Percentiles rank a stretch among this genome's conserved stretches.
Conservation (phyloP, 2,113 vertebrate species). For the Triplophysa rosa region DNA sequence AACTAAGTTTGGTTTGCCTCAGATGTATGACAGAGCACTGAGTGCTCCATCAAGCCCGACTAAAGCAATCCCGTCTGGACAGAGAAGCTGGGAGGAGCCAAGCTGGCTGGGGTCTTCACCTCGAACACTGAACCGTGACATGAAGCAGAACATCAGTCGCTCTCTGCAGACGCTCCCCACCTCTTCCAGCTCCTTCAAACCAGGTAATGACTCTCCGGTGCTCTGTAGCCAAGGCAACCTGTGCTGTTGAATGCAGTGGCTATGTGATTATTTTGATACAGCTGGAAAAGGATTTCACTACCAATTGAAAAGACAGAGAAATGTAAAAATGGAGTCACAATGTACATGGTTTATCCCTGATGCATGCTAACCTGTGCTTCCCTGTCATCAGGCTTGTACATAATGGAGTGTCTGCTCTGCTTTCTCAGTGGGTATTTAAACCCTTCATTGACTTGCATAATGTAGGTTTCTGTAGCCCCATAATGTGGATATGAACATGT, state of each 20-base stretch:
- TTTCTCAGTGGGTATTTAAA: constrained; percentile 70
- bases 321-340: not conserved
- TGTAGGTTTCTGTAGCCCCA: constrained; percentile 12
- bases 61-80: constrained; percentile 82
- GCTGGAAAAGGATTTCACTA: too few relatives aligned
- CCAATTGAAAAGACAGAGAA: too few relatives aligned
- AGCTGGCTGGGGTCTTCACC: constrained; percentile 93
- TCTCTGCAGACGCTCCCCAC: constrained; percentile 93
- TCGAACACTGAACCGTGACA: constrained; percentile 82
- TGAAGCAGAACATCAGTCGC: constrained; percentile 90
- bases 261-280: too few relatives aligned
- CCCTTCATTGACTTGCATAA: not conserved
- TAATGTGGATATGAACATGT: not conserved
- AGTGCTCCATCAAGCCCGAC: constrained; percentile 95
- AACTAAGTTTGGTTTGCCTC: constrained; percentile 34
- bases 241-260: not conserved
- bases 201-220: constrained; percentile 54
- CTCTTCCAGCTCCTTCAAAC: constrained; percentile 78
- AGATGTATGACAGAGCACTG: constrained; percentile 96
- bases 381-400: constrained; percentile 64
- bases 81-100: constrained; percentile 97
- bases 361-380: constrained; percentile 26
- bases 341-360: not conserved
- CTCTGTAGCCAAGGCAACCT: constrained; percentile 8
- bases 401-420: constrained; percentile 64